phyloP scores from a whole-genome alignment of 2,888 invertebrate species.

The Chrysomela aeneicollis region DNA sequence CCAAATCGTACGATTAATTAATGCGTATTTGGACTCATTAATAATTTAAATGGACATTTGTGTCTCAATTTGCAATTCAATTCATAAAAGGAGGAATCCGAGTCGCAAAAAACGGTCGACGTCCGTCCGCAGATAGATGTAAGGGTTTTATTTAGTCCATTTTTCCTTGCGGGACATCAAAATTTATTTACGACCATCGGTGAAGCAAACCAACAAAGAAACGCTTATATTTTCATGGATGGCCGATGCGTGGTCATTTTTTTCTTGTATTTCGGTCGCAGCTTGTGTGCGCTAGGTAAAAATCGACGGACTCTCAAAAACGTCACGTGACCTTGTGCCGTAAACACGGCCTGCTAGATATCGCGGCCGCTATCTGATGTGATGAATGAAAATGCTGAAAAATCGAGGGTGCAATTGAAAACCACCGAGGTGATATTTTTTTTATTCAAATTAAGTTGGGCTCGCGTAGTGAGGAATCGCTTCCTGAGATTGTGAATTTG shows the following conservation, averaged over 20 bases:
- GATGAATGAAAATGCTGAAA: conserved; percentile 44
- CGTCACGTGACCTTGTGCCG: conserved; percentile 49
- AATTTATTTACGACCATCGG: conserved; percentile 31
- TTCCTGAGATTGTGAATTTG: conserved; percentile 37
- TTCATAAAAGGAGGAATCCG: conserved; percentile 19
- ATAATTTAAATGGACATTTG: conserved; percentile 40
- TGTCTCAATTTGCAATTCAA: conserved; percentile 40
- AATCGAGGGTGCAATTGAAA: conserved; percentile 37
- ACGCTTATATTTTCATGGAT: conserved; percentile 45
- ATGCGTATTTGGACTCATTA: conserved; percentile 36
- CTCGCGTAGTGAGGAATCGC: conserved; percentile 34
- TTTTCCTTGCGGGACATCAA: conserved; percentile 28
- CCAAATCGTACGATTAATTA: conserved; percentile 30
- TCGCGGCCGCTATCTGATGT: conserved; percentile 44
- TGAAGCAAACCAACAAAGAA: conserved; percentile 44
- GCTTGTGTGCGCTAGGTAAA: conserved; percentile 36
- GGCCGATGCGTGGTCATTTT: conserved; percentile 37
- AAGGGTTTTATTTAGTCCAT: conserved; percentile 16
- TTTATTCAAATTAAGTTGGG: conserved; percentile 15
- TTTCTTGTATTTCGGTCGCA: conserved; percentile 33
- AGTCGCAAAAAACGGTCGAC: conserved; percentile 19
- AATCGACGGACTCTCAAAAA: conserved; percentile 25
- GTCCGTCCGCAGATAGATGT: conserved; percentile 16
- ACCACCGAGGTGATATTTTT: conserved; percentile 17
- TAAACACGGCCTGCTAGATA: conserved; percentile 46